Evolutionary conservation across 2,888 invertebrate species (phyloP), one percentile per base, ranked within the genome.

Genomic region (Drosophila emarginata): DNA sequence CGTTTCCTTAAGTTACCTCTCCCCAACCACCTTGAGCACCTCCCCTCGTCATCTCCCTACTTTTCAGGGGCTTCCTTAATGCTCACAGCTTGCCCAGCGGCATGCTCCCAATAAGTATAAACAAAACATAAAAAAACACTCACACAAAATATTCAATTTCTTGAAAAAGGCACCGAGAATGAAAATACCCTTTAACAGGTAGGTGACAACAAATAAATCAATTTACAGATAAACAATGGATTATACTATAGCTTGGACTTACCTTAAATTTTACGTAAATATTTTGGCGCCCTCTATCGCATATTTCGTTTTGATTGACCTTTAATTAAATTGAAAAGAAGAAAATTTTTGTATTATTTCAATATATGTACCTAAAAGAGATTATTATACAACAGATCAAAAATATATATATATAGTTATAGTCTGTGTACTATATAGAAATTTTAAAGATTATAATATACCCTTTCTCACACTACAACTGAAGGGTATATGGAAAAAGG

Each of bases 31-130:
- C 66, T 61, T 64, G 74, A 70, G 68, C 67, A 50, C 21, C 51
- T 28, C 40, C 54, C 32, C 60, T 82, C 21, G 18, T 11, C 18
- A 1, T 21, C 21, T 45, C 4, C 18, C 21, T 21, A 18, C 11
- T 62, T 68, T 61, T 66, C 77, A 70, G 72, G 65, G 45, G 37
- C 56, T 40, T 56, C 54, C 32, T 72, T 82, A 82, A 82, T 82
- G 69, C 82, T 70, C 45, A 11, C 53, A 62, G 59, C 56, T 59
- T 59, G 65, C 52, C 54, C 61, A 74, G 61, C 58, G 77, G 67
- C 82, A 82, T 82, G 82, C 68, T 53, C 14, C 57, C 60, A 37
- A 50, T 56, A 54, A 28, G 32, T 18, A 18, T 36, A 36, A 54
- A 32, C 32, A 15, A 54, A 54, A 54, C 15, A 36, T 18, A 36